Base-by-base conservation (phyloP, 2,797 vertebrate species). In the Ctenochaetus hawaiiensis region DNA sequence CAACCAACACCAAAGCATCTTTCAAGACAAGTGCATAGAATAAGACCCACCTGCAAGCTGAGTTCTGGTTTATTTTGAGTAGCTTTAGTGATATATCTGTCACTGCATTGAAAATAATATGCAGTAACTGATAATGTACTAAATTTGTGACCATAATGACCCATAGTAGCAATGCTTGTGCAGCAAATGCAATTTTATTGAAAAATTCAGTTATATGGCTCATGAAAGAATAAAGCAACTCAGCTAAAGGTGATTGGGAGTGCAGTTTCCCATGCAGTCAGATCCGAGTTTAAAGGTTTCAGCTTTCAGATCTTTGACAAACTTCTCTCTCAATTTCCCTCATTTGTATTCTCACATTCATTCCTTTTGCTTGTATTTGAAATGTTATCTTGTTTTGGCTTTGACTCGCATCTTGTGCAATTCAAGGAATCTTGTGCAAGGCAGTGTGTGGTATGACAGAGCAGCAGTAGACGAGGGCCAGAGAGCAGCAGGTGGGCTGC, bases 401-500 rank as follows among this genome's bases (percentile, higher is more conserved):
- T 18, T 53, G 47, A 45, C 45, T 44, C 23, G 57, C 30, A 67
- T 34, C 81, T 70, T 86, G 72, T 78, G 62, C 68, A 82, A 69
- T 69, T 59, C 22, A 23, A 30, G 9, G 49, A 68, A 78, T 43
- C 63, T 86, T 84, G 75, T 80, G 91, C 74, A 82, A 85, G 20
- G 57, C 41, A 26, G 60, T 63, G 65, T 72, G 74, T 77, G 73
- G 68, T 74, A 66, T 81, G 79, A 83, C 77, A 68, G 61, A 83
- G 62, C 78, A 78, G 77, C 74, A 76, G 62, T 39, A 80, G 71
- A 81, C 58, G 16, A 72, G 77, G 79, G 80, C 77, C 77, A 48
- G 53, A 58, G 76, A 86, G 77, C 89, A 85, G 90, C 89, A 90
- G 90, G 88, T 89, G 85, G 81, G 72, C 69, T 77, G 59, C 73